A percentile compares a stretch with the other conserved stretches of the same genome.
Conservation (phyloP, 2,113 vertebrate species). For the Sinosuthora webbiana region DNA sequence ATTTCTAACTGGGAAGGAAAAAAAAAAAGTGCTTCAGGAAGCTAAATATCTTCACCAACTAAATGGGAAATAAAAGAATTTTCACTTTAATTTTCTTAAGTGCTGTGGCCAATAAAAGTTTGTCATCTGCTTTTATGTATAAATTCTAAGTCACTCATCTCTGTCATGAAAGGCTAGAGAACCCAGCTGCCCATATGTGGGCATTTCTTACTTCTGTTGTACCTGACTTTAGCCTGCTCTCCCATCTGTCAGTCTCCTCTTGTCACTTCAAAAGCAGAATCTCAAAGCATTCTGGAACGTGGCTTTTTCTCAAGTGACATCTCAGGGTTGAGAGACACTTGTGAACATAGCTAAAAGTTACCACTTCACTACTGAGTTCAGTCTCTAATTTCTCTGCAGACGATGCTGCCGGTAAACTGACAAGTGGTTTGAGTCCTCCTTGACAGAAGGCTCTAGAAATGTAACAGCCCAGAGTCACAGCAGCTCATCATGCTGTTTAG, state of each 20-base stretch:
- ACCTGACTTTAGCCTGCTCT: background rate
- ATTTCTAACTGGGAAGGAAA: background rate
- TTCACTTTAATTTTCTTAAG: background rate
- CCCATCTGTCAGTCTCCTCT: background rate
- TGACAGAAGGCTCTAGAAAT: background rate
- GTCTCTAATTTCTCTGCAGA: constrained; percentile 24
- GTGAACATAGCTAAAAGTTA: constrained; percentile 21
- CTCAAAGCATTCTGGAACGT: background rate
- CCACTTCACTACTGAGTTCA: constrained; percentile 22
- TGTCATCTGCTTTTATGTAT: background rate
- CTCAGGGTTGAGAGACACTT: constrained; percentile 33
- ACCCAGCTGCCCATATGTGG: background rate
- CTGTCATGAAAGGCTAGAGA: background rate
- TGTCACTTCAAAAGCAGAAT: background rate
- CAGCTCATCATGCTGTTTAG: background rate
- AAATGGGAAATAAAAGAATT: background rate
- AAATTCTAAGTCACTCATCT: background rate
- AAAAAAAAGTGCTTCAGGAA: background rate
- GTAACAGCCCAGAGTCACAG: background rate
- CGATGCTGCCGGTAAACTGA: background rate
- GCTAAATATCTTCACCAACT: background rate
- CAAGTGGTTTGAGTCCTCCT: constrained; percentile 10
- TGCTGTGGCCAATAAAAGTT: background rate
- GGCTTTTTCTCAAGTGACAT: constrained; percentile 19
- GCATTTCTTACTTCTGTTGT: background rate